Base-by-base conservation (phyloP, 1,140 invertebrate genomes). In the Neuroterus valhalla region DNA sequence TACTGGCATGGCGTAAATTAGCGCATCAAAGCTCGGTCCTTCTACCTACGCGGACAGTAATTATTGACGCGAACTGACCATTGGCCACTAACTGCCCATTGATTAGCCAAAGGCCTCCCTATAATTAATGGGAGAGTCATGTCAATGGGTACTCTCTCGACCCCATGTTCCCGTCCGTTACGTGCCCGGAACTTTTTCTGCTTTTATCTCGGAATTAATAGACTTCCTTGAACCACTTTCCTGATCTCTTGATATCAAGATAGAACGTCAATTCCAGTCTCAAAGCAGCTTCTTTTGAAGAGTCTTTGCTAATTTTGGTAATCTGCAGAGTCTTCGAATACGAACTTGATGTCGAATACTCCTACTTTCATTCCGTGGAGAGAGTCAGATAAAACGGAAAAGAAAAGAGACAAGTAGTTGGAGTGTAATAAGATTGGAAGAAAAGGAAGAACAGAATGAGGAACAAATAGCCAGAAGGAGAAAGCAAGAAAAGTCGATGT, bases 21-120 rank as follows among this genome's bases (percentile, higher is more conserved):
- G 82, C 81, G 86, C 84, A 85, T 87, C 86, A 87, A 87, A 87
- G 86, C 84, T 74, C 77, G 52, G 77, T 72, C 77, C 77, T 82
- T 82, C 81, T 76, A 81, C 80, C 76, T 80, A 81, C 76, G 77
- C 78, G 81, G 76, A 79, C 81, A 85, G 82, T 86, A 86, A 88
- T 87, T 87, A 87, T 85, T 84, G 85, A 85, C 79, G 85, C 81
- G 80, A 82, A 80, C 83, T 81, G 84, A 85, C 83, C 82, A 86
- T 86, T 86, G 85, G 83, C 85, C 86, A 85, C 86, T 87, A 87
- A 88, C 85, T 83, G 86, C 79, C 82, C 85, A 88, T 86, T 88
- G 85, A 88, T 87, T 88, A 87, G 85, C 84, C 79, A 77, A 84
- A 83, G 84, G 83, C 84, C 83, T 83, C 83, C 82, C 79, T 81